Percentiles rank a stretch among this genome's conserved stretches.
These are phyloP conservation scores for Crenichthys baileyi DNA, from an alignment of 2,797 vertebrate species.

Conservation along the genomic window DNA sequence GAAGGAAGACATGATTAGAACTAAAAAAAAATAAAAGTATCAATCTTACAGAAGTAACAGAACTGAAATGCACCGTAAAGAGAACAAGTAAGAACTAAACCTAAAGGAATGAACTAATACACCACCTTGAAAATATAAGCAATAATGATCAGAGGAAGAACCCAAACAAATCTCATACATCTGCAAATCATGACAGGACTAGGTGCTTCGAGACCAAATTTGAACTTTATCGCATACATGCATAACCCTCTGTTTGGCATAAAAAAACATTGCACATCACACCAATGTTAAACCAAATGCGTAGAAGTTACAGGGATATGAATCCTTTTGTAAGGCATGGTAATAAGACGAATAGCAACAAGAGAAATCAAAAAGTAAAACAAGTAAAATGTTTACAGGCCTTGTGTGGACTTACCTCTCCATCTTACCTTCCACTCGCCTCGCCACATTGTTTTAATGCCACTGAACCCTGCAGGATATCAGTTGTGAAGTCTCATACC, in stretches of 20 bases:
- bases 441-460: conserved; percentile 53
- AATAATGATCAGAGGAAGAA: too few relatives aligned
- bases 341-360: conserved; percentile 7
- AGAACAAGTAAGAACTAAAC: too few relatives aligned
- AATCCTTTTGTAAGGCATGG: background rate
- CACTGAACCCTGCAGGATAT: conserved; percentile 57
- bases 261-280: background rate
- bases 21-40: too few relatives aligned
- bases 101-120: too few relatives aligned
- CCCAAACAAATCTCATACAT: too few relatives aligned
- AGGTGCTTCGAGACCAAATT: background rate
- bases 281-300: background rate
- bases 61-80: too few relatives aligned
- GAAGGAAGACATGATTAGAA: too few relatives aligned
- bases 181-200: too few relatives aligned
- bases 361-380: conserved; percentile 30
- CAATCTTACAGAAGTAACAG: too few relatives aligned
- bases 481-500: conserved; percentile 57
- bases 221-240: background rate
- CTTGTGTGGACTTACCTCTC: conserved; percentile 19
- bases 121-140: too few relatives aligned
- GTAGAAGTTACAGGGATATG: background rate
- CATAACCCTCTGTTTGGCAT: background rate
- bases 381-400: conserved; percentile 27
- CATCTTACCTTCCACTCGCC: conserved; percentile 37